phyloP scores from a whole-genome alignment of 2,888 invertebrate species.

The Colletes collaris region DNA sequence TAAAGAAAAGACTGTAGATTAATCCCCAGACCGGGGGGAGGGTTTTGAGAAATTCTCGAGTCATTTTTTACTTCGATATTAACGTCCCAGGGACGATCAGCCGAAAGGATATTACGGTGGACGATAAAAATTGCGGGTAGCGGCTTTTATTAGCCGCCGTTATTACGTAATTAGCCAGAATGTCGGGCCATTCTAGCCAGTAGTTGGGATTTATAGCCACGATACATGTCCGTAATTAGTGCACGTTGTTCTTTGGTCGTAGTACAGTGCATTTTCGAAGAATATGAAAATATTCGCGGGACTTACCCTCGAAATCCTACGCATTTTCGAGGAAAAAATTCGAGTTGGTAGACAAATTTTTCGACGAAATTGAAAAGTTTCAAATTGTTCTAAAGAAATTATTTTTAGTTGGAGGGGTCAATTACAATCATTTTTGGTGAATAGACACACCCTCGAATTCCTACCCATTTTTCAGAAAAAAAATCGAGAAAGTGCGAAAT shows the following conservation, averaged over 20 bases:
- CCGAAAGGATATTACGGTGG: not conserved
- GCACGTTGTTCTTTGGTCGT: not conserved
- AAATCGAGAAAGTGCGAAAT: no score
- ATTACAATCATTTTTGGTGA: no score
- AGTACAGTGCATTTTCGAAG: no score
- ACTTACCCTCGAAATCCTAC: no score
- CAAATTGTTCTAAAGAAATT: no score
- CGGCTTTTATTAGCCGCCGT: not conserved
- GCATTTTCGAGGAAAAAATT: no score
- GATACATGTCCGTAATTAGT: not conserved
- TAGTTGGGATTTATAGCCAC: not conserved
- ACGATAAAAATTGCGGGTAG: conserved; percentile 5
- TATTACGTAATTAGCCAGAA: conserved; percentile 7
- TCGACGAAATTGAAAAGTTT: no score
- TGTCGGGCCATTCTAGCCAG: not conserved
- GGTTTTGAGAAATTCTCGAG: not conserved
- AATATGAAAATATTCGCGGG: not conserved
- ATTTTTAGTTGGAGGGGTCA: no score
- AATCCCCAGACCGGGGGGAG: not conserved
- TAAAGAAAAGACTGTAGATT: not conserved
- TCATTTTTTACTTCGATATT: not conserved
- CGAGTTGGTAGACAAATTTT: no score
- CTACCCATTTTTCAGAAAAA: no score
- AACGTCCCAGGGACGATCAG: not conserved
- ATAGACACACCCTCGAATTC: no score